These are phyloP conservation scores for Pipra filicauda DNA, from an alignment of 2,113 vertebrate species.

Conservation along the genomic window DNA sequence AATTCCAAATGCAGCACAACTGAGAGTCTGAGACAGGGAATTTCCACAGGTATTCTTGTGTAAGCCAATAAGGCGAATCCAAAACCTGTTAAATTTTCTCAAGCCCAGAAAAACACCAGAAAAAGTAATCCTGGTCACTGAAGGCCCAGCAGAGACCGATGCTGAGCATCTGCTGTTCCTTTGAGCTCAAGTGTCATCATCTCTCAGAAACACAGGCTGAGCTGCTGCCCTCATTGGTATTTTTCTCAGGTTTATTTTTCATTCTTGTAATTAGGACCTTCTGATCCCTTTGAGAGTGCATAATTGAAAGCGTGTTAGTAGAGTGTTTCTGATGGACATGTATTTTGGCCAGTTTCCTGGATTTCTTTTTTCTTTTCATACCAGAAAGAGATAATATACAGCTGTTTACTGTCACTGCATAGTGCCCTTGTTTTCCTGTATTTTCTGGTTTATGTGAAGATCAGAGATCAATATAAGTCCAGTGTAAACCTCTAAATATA, in stretches of 20 bases:
- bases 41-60: neutral
- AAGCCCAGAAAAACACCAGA: neutral
- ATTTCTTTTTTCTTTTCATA: neutral
- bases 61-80: neutral
- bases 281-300: neutral
- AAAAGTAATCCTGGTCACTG: neutral
- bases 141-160: neutral
- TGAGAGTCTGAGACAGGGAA: neutral
- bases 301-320: neutral
- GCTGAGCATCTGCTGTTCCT: neutral
- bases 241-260: slow-evolving; percentile 34
- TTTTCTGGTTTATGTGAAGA: neutral
- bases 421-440: neutral
- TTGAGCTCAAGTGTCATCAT: neutral
- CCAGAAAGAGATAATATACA: neutral
- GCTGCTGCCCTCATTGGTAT: neutral
- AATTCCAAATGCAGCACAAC: neutral
- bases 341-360: neutral
- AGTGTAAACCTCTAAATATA: neutral
- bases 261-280: slow-evolving; percentile 16
- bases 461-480: neutral
- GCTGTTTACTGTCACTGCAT: neutral
- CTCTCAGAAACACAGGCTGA: neutral
- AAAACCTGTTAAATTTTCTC: neutral
- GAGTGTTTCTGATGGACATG: neutral